These are phyloP conservation scores for Polypedilum vanderplanki DNA, from an alignment of 1,140 invertebrate genomes.

Conservation along the genomic window DNA sequence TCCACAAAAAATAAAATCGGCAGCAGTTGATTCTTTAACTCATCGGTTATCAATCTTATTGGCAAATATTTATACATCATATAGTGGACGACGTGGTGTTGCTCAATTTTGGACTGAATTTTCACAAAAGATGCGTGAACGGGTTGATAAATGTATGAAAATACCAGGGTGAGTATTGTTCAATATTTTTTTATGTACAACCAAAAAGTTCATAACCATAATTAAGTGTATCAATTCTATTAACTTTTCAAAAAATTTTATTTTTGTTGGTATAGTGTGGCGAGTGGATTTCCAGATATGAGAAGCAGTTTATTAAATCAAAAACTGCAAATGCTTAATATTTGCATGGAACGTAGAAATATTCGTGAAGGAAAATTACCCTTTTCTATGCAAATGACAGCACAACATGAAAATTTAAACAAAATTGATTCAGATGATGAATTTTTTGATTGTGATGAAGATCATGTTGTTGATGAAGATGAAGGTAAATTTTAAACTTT, in stretches of 20 bases:
- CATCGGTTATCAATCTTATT: slow-evolving; percentile 77
- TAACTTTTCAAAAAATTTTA: no score
- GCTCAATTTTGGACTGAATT: slow-evolving; percentile 92
- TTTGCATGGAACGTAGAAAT: slow-evolving; percentile 78
- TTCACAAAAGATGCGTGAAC: slow-evolving; percentile 76
- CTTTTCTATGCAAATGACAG: slow-evolving; percentile 22
- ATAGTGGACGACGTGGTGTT: slow-evolving; percentile 70
- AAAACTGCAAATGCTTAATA: slow-evolving; percentile 94
- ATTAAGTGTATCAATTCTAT: no score
- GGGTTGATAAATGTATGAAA: slow-evolving; percentile 74
- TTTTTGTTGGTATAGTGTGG: slow-evolving; percentile 54
- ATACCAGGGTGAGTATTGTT: slow-evolving; percentile 89
- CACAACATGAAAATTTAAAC: slow-evolving; percentile 29
- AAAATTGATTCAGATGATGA: slow-evolving; percentile 60
- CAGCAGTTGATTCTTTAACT: slow-evolving; percentile 60
- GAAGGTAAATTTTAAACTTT: no score
- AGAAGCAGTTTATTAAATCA: slow-evolving; percentile 88
- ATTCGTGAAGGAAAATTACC: slow-evolving; percentile 47
- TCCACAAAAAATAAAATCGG: slow-evolving; percentile 41
- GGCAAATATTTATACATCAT: slow-evolving; percentile 66
- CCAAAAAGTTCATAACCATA: no score
- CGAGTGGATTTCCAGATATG: slow-evolving; percentile 70
- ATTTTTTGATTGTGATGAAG: slow-evolving; percentile 77
- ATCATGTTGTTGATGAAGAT: slow-evolving; percentile 47
- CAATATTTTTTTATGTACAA: no score